These are phyloP conservation scores for Molossus molossus DNA, from an alignment of 2,797 vertebrate species.

Conservation along the genomic window DNA sequence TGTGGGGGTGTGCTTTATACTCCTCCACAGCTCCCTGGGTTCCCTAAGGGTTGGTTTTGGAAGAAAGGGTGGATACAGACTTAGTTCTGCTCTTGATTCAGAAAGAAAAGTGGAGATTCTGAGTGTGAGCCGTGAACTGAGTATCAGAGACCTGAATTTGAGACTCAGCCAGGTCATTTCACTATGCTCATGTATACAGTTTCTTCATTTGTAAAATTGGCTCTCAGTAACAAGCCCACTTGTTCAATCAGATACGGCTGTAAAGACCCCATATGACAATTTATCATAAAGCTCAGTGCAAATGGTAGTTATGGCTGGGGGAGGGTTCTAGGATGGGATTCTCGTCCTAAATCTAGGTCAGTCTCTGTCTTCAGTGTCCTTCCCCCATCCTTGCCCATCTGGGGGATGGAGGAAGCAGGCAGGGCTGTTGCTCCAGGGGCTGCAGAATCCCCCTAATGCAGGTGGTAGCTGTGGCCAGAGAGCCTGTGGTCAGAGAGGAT, in stretches of 20 bases:
- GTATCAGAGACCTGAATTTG: conserved; percentile 1
- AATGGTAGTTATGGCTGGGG: background rate
- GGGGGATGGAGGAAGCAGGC: background rate
- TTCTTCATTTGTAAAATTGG: conserved; percentile 29
- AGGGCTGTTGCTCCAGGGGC: background rate
- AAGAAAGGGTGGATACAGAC: background rate
- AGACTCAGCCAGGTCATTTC: background rate
- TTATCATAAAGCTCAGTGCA: background rate
- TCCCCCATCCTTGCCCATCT: conserved; percentile 37
- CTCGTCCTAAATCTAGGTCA: conserved; percentile 80
- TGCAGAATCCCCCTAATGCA: background rate
- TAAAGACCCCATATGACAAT: background rate
- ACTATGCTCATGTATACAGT: background rate
- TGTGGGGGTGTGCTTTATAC: background rate
- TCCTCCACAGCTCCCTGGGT: background rate
- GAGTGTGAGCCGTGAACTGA: background rate
- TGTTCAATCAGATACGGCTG: background rate
- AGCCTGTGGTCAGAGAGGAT: background rate
- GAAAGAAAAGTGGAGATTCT: background rate
- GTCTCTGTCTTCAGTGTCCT: conserved; percentile 55
- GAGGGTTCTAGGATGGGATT: conserved; percentile 23
- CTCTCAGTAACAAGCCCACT: background rate
- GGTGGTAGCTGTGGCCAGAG: background rate
- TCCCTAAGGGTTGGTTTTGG: background rate
- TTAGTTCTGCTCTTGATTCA: background rate